phyloP scores from a whole-genome alignment of 2,797 vertebrate genomes.

The Etheostoma nigrum region DNA sequence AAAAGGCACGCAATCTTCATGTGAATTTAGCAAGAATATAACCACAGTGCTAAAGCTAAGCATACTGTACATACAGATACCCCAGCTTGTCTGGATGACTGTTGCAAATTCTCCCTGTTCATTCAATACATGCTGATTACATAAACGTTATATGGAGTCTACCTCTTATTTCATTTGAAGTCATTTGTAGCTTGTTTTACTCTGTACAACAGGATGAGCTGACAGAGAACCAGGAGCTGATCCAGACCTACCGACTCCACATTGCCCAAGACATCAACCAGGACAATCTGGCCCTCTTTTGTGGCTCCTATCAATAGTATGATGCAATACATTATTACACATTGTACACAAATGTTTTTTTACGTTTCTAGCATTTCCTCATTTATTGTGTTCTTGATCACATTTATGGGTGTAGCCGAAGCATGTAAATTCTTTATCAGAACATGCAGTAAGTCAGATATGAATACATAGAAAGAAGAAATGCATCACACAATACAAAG shows the following conservation, averaged over 20 bases:
- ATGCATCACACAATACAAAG: constrained; percentile 8
- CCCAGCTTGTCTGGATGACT: background rate
- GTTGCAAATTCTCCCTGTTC: background rate
- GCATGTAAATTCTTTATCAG: background rate
- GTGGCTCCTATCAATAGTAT: constrained; percentile 91
- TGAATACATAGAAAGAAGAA: background rate
- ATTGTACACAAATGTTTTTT: background rate
- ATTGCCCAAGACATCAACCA: constrained; percentile 98
- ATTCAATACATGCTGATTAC: background rate
- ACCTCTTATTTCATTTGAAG: background rate
- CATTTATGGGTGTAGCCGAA: background rate
- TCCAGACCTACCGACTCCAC: constrained; percentile 97
- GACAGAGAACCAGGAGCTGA: constrained; percentile 95
- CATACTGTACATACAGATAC: background rate
- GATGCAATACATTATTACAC: constrained; percentile 68
- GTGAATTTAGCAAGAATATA: background rate
- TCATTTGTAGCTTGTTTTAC: background rate
- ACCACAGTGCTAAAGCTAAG: background rate
- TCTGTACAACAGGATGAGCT: constrained; percentile 89
- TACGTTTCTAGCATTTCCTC: background rate
- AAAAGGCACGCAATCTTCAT: background rate
- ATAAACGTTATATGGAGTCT: background rate
- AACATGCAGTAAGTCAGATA: background rate
- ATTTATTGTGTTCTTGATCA: background rate
- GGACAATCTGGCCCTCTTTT: constrained; percentile 95